Conservation (phyloP, 1,140 invertebrate genomes). For the Bombus superbus region DNA sequence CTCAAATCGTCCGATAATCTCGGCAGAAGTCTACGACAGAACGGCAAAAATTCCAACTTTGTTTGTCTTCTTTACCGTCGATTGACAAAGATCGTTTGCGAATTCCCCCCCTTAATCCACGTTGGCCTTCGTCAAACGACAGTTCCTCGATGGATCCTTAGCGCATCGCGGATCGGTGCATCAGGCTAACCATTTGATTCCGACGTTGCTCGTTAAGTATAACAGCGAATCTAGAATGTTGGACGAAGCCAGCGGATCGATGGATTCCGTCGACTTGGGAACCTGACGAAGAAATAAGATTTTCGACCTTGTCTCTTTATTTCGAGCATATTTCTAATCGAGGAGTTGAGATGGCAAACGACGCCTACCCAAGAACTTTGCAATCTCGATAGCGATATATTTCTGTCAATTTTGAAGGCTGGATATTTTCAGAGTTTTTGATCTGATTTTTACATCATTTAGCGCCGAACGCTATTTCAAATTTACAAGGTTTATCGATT, state of each 20-base stretch:
- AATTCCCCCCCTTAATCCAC: slow-evolving; percentile 8
- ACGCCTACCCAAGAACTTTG: too few relatives aligned
- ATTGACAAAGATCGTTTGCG: slow-evolving; percentile 20
- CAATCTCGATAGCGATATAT: too few relatives aligned
- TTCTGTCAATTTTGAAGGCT: too few relatives aligned
- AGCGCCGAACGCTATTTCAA: too few relatives aligned
- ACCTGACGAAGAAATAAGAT: slow-evolving; percentile 25
- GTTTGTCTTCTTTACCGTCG: background rate
- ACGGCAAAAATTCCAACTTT: too few relatives aligned
- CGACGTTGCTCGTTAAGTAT: slow-evolving; percentile 46
- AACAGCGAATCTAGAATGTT: slow-evolving; percentile 17
- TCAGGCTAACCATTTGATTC: slow-evolving; percentile 54
- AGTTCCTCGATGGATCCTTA: slow-evolving; percentile 30
- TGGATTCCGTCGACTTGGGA: background rate
- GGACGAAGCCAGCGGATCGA: slow-evolving; percentile 7
- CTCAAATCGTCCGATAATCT: background rate
- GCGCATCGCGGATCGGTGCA: background rate
- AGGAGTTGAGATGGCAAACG: too few relatives aligned
- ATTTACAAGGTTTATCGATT: too few relatives aligned
- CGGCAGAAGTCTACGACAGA: background rate
- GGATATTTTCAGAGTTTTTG: too few relatives aligned
- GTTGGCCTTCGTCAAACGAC: slow-evolving; percentile 33
- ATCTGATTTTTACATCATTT: too few relatives aligned
- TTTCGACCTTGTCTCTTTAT: too few relatives aligned
- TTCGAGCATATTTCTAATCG: too few relatives aligned